Evolutionary conservation across 2,797 vertebrate genomes (phyloP).

Genomic region (Pseudochaenichthys georgianus): DNA sequence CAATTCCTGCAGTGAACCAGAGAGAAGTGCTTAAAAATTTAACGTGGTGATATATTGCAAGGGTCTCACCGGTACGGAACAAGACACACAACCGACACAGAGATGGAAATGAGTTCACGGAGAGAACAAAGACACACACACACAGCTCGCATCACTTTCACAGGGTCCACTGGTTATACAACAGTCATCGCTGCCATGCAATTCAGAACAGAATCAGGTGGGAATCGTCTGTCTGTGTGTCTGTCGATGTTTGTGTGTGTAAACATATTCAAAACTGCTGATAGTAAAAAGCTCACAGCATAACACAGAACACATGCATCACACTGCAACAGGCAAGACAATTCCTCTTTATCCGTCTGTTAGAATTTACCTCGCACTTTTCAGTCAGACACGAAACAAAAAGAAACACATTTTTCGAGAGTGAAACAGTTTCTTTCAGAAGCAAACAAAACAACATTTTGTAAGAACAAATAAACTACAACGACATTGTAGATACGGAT

Average conservation of each 20-base stretch:
- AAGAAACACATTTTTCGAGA: neutral
- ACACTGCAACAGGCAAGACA: neutral
- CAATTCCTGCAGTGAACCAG: slow-evolving; percentile 46
- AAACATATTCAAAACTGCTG: neutral
- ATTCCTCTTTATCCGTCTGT: slow-evolving; percentile 10
- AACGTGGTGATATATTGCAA: slow-evolving; percentile 32
- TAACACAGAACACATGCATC: slow-evolving; percentile 1
- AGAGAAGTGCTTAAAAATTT: slow-evolving; percentile 33
- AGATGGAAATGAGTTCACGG: slow-evolving; percentile 14
- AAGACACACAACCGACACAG: slow-evolving; percentile 24
- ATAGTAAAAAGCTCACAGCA: slow-evolving; percentile 1
- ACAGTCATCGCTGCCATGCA: slow-evolving; percentile 37
- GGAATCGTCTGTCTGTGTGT: slow-evolving; percentile 1
- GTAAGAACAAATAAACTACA: neutral
- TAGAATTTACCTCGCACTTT: neutral
- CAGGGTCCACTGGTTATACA: slow-evolving; percentile 38
- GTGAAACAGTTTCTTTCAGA: neutral
- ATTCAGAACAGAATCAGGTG: slow-evolving; percentile 16
- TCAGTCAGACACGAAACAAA: neutral
- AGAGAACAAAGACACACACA: slow-evolving; percentile 17
- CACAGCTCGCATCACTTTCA: slow-evolving; percentile 13
- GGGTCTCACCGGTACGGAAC: slow-evolving; percentile 15
- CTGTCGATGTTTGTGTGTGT: neutral
- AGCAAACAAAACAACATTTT: neutral
- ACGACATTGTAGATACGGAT: neutral